These are phyloP conservation scores for Chinchilla lanigera DNA, from an alignment of 2,113 vertebrate genomes.

Conservation along the genomic window DNA sequence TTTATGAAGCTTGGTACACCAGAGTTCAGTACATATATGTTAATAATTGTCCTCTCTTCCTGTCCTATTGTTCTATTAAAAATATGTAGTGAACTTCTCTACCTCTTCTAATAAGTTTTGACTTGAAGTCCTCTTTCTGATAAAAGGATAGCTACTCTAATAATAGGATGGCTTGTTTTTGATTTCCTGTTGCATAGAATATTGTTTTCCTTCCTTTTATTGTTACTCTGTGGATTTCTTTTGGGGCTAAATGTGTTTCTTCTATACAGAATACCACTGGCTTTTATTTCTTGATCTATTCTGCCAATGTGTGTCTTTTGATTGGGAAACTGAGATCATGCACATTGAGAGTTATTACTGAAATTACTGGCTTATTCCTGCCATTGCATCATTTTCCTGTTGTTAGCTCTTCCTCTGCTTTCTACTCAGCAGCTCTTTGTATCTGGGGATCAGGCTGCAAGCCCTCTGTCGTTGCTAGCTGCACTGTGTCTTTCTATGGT, in stretches of 20 bases:
- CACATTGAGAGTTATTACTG: neutral
- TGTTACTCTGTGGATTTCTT: neutral
- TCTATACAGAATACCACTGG: neutral
- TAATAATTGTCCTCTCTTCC: neutral
- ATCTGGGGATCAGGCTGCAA: neutral
- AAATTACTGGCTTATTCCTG: neutral
- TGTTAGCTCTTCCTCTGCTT: neutral
- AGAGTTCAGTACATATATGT: neutral
- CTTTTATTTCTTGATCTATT: neutral
- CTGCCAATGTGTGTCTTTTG: neutral
- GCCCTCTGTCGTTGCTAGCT: neutral
- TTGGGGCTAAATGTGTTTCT: neutral
- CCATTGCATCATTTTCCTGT: neutral
- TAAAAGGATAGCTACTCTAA: neutral
- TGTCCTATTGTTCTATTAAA: neutral
- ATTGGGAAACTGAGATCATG: neutral
- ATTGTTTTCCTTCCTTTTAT: neutral
- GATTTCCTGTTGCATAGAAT: neutral
- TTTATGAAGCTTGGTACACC: neutral
- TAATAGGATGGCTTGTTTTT: neutral
- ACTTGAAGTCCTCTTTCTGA: neutral
- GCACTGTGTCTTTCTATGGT: neutral
- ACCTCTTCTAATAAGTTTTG: neutral
- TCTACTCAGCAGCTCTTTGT: neutral
- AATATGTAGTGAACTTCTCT: neutral